phyloP scores from a whole-genome alignment of 2,888 invertebrate genomes.

The Amphimallon solstitiale region DNA sequence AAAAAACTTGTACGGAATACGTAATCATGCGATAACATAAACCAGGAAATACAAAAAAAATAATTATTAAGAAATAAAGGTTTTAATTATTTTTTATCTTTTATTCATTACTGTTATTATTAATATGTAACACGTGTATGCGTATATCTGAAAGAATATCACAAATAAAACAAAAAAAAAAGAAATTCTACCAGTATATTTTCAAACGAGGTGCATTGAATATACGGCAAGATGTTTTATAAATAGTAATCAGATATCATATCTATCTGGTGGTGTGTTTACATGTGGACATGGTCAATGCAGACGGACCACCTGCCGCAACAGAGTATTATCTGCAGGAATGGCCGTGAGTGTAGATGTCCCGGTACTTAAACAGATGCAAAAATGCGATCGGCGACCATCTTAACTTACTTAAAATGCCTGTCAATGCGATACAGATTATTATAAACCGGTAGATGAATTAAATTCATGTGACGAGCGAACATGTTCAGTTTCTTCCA shows the following conservation, averaged over 20 bases:
- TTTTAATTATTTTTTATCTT: no score
- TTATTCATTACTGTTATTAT: constrained; percentile 1
- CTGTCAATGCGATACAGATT: constrained; percentile 33
- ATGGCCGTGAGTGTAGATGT: constrained; percentile 40
- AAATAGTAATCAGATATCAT: constrained; percentile 48
- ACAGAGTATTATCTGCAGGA: constrained; percentile 43
- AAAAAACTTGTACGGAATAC: neutral
- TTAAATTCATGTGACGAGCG: constrained; percentile 19
- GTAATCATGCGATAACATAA: no score
- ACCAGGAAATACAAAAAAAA: no score
- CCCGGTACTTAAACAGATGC: constrained; percentile 33
- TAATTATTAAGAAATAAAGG: no score
- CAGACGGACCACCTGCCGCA: constrained; percentile 47
- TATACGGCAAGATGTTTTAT: constrained; percentile 45
- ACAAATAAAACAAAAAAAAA: constrained; percentile 9
- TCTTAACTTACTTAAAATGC: constrained; percentile 34
- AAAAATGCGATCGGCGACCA: constrained; percentile 41
- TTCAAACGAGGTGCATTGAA: constrained; percentile 33
- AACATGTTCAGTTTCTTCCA: constrained; percentile 20
- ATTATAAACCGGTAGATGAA: constrained; percentile 34
- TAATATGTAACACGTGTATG: neutral
- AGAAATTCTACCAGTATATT: constrained; percentile 37
- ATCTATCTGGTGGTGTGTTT: constrained; percentile 44
- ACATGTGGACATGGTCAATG: constrained; percentile 43
- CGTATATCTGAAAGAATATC: neutral